Conservation (phyloP, 1,140 invertebrate genomes). For the Bombus waltoni region DNA sequence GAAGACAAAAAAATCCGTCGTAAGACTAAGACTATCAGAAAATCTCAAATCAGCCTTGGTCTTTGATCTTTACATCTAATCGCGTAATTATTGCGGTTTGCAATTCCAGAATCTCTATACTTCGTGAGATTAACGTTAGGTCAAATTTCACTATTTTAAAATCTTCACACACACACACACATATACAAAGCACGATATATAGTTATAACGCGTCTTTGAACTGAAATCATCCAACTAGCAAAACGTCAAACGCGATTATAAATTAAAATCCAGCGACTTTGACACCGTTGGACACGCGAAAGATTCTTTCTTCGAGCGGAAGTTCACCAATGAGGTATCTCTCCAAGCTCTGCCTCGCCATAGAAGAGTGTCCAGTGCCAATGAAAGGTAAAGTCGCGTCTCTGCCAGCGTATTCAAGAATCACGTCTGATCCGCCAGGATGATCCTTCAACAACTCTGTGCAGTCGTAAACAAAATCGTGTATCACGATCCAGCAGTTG, state of each 20-base stretch:
- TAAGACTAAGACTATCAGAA: neutral
- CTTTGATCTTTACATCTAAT: too few species aligned
- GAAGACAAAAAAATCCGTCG: neutral
- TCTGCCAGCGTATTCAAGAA: slow-evolving; percentile 93
- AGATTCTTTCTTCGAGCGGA: slow-evolving; percentile 87
- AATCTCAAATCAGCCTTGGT: too few species aligned
- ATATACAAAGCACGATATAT: too few species aligned
- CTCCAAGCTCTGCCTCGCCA: slow-evolving; percentile 85
- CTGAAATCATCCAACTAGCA: too few species aligned
- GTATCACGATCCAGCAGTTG: slow-evolving; percentile 89
- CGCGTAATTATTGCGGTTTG: too few species aligned
- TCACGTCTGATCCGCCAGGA: slow-evolving; percentile 92
- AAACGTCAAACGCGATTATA: neutral
- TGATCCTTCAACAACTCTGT: slow-evolving; percentile 90
- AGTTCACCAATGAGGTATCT: slow-evolving; percentile 89
- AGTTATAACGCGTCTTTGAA: too few species aligned
- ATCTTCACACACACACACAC: too few species aligned
- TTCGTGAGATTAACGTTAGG: too few species aligned
- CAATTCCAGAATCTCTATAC: too few species aligned
- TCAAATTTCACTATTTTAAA: too few species aligned
- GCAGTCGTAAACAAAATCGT: slow-evolving; percentile 90
- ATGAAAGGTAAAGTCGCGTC: slow-evolving; percentile 94
- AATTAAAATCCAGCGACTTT: slow-evolving; percentile 63
- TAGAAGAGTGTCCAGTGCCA: slow-evolving; percentile 89
- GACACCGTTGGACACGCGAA: slow-evolving; percentile 82